Evolutionary conservation across 64 coral and sea anemone genomes (phyloP).

Genomic region (Anthopleura sola): DNA sequence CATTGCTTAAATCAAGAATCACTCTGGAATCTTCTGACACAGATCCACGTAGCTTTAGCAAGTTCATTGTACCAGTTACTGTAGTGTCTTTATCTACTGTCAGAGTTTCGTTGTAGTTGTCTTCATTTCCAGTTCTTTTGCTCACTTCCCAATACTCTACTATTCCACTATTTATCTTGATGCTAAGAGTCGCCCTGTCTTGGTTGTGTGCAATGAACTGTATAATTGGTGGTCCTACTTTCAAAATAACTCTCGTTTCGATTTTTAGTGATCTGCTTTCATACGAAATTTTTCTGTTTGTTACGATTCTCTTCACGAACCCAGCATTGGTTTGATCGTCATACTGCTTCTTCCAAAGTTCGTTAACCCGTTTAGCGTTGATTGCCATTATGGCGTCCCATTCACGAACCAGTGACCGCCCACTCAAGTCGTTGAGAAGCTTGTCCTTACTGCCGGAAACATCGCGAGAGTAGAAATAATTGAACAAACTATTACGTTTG

Average conservation of each 20-base stretch:
- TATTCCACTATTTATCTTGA: constrained; percentile 17
- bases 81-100: background rate
- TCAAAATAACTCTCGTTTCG: constrained; percentile 26
- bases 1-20: constrained; percentile 48
- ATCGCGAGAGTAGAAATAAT: background rate
- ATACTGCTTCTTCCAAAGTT: constrained; percentile 43
- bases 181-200: constrained; percentile 40
- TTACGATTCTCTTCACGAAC: constrained; percentile 20
- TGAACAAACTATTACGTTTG: background rate
- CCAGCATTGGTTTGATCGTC: constrained; percentile 31
- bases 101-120: constrained; percentile 42
- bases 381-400: constrained; percentile 54
- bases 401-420: constrained; percentile 39
- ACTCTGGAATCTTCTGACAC: constrained; percentile 24
- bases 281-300: background rate
- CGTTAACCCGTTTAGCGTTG: constrained; percentile 36
- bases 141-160: constrained; percentile 19
- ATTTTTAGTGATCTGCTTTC: constrained; percentile 17
- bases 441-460: constrained; percentile 33
- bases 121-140: background rate
- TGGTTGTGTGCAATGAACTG: constrained; percentile 46
- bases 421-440: constrained; percentile 21
- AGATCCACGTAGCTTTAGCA: constrained; percentile 25
- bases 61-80: constrained; percentile 37
- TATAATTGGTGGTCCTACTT: constrained; percentile 29